A percentile compares a stretch with the other conserved stretches of the same genome.
Evolutionary conservation across 2,888 invertebrate species (phyloP).

Genomic region (Acanthoscelides obtectus): DNA sequence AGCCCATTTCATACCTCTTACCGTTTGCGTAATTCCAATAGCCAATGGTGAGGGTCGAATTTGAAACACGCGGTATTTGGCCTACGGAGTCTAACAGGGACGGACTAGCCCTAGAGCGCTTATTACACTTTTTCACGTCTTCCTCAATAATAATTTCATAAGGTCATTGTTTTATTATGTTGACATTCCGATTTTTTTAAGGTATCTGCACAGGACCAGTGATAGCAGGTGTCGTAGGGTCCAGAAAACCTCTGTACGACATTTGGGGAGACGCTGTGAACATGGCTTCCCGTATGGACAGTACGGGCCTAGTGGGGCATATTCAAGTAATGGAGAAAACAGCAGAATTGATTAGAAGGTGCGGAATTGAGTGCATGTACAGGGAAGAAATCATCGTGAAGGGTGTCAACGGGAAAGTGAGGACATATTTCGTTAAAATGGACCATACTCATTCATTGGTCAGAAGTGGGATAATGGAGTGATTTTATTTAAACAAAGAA

Average conservation of each 20-base stretch:
- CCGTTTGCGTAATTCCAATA: too few species aligned
- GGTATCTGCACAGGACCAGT: constrained; percentile 89
- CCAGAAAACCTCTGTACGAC: constrained; percentile 90
- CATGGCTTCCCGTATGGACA: constrained; percentile 95
- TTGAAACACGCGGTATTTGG: too few species aligned
- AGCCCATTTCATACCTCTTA: too few species aligned
- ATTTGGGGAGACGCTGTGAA: constrained; percentile 98
- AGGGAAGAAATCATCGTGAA: constrained; percentile 70
- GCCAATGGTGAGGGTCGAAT: too few species aligned
- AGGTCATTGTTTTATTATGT: too few species aligned
- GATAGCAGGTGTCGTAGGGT: constrained; percentile 92
- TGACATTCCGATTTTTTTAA: too few species aligned
- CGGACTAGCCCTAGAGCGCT: too few species aligned
- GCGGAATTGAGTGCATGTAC: constrained; percentile 64
- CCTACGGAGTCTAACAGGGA: too few species aligned
- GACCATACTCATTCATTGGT: constrained; percentile 48
- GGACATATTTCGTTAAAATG: constrained; percentile 68
- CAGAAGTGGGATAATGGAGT: constrained; percentile 8
- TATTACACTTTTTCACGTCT: too few species aligned
- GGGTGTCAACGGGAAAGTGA: constrained; percentile 61
- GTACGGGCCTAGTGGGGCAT: constrained; percentile 65
- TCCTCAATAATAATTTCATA: too few species aligned
- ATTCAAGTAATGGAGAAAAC: constrained; percentile 62
- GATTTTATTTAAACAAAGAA: too few species aligned
- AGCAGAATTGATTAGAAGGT: constrained; percentile 61